Conservation (phyloP, 2,797 vertebrate genomes). For the Aldrovandia affinis region DNA sequence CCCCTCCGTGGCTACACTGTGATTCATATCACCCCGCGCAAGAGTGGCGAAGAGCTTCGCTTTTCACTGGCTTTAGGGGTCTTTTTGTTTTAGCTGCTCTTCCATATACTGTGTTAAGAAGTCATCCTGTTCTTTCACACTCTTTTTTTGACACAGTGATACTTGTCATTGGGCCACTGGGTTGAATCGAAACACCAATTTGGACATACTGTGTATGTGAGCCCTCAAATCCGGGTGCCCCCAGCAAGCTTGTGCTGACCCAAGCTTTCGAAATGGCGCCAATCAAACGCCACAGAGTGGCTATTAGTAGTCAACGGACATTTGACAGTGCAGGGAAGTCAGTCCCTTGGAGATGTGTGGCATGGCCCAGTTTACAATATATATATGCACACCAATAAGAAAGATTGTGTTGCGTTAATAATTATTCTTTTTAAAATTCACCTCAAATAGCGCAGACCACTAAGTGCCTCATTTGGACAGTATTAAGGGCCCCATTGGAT, state of each 20-base stretch:
- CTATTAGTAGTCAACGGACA: neutral
- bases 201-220: neutral
- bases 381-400: neutral
- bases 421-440: conserved; percentile 18
- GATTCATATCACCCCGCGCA: neutral
- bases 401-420: neutral
- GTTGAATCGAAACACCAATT: neutral
- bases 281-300: conserved; percentile 3
- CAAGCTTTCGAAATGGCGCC: neutral
- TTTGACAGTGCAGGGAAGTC: neutral
- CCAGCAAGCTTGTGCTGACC: neutral
- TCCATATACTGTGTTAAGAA: neutral
- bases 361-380: neutral
- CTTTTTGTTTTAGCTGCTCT: neutral
- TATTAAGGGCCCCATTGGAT: conserved; percentile 26
- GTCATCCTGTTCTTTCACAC: neutral
- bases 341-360: conserved; percentile 6
- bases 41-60: neutral
- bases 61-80: neutral
- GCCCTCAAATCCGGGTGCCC: neutral
- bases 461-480: conserved; percentile 24
- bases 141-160: neutral
- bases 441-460: conserved; percentile 23
- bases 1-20: neutral
- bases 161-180: neutral